Percentiles rank a stretch among this genome's conserved stretches.
Conservation (phyloP, 2,888 invertebrate species). For the Spodoptera littoralis region DNA sequence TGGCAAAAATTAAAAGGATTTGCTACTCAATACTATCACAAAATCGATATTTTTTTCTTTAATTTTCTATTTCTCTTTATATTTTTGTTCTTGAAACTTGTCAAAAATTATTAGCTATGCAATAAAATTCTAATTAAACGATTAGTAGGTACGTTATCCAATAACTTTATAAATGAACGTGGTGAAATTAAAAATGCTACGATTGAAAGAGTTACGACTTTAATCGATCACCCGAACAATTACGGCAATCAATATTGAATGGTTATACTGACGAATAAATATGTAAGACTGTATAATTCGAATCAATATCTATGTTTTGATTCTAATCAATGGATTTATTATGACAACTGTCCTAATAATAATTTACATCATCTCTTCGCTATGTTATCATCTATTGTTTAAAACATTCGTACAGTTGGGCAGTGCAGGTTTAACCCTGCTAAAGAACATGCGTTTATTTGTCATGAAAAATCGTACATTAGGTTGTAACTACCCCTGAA, state of each 20-base stretch:
- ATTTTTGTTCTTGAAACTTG: too few species aligned
- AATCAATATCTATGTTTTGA: conserved; percentile 60
- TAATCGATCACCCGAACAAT: background rate
- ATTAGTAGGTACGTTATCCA: too few species aligned
- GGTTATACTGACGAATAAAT: conserved; percentile 4
- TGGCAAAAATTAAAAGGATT: too few species aligned
- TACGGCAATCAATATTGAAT: conserved; percentile 8
- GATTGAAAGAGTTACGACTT: too few species aligned
- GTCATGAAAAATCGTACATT: conserved; percentile 1
- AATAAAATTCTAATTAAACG: too few species aligned
- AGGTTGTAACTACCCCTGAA: conserved; percentile 27
- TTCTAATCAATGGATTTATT: conserved; percentile 80
- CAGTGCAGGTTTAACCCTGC: conserved; percentile 63
- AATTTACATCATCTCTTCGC: conserved; percentile 74
- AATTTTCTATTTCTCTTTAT: too few species aligned
- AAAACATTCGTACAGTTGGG: conserved; percentile 59
- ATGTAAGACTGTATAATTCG: conserved; percentile 15
- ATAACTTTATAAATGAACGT: conserved; percentile 9
- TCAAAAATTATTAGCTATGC: too few species aligned
- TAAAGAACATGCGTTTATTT: conserved; percentile 30
- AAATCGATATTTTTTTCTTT: too few species aligned
- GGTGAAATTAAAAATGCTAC: background rate
- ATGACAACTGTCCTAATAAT: conserved; percentile 73
- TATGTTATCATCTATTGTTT: conserved; percentile 80
- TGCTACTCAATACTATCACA: too few species aligned